Conservation (phyloP, 2,888 invertebrate genomes). For the Venusia cambrica region DNA sequence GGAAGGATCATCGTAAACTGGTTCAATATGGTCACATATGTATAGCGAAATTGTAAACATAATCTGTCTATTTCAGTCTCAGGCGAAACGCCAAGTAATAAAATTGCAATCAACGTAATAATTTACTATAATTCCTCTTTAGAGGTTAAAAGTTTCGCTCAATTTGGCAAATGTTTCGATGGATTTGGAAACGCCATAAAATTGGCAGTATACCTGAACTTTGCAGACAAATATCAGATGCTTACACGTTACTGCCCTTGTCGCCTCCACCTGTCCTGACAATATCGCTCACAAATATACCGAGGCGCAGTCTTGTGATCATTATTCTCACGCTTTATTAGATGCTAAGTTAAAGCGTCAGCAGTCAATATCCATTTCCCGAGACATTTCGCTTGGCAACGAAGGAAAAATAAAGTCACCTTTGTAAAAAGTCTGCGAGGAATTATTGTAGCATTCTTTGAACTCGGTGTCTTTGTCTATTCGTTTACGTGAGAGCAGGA, state of each 20-base stretch:
- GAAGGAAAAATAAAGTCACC: conserved; percentile 20
- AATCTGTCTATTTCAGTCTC: conserved; percentile 37
- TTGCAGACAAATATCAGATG: conserved; percentile 8
- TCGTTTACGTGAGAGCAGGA: conserved; percentile 10
- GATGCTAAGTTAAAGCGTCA: conserved; percentile 4
- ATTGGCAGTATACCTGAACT: conserved; percentile 12
- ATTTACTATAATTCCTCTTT: conserved; percentile 7
- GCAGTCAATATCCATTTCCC: conserved; percentile 6
- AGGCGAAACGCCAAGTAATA: conserved; percentile 40
- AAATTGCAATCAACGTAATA: conserved; percentile 32
- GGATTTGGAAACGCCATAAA: conserved; percentile 1
- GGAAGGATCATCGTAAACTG: conserved; percentile 10
- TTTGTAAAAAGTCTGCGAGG: conserved; percentile 13
- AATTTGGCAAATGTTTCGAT: conserved; percentile 5
- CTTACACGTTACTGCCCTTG: conserved; percentile 1
- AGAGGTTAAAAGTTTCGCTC: conserved; percentile 1
- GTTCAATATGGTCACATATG: conserved; percentile 11
- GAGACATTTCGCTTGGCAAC: conserved; percentile 5
- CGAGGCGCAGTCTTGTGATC: background rate
- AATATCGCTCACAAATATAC: conserved; percentile 13
- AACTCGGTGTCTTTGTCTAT: conserved; percentile 14
- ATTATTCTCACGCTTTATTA: conserved; percentile 8
- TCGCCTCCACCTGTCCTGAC: conserved; percentile 13
- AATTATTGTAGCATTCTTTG: conserved; percentile 9
- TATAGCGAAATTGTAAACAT: conserved; percentile 38